Evolutionary conservation across 2,888 invertebrate species (phyloP).

Genomic region (Himalopsyche kuldschensis): DNA sequence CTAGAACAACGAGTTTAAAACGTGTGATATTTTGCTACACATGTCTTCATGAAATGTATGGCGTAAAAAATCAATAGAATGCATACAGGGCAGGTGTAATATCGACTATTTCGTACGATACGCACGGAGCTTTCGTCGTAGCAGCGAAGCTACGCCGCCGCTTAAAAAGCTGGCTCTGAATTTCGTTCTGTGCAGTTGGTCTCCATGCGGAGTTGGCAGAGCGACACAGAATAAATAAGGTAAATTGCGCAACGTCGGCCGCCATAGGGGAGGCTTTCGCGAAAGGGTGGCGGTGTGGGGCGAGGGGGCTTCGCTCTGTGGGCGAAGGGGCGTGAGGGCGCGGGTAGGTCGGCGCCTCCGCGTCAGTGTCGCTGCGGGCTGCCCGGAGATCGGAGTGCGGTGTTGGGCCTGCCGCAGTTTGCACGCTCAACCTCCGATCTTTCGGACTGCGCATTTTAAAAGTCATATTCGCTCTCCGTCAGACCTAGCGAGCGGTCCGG

Average conservation of each 20-base stretch:
- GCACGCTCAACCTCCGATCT: conserved; percentile 9
- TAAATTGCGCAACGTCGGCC: conserved; percentile 7
- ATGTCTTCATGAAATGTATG: not conserved
- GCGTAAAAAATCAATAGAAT: not conserved
- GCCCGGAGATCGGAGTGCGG: conserved; percentile 29
- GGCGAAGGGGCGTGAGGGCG: conserved; percentile 11
- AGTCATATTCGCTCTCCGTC: conserved; percentile 2
- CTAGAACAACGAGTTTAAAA: no score
- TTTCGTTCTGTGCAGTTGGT: not conserved
- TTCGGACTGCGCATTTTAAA: not conserved
- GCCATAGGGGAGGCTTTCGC: not conserved
- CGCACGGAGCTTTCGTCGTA: not conserved
- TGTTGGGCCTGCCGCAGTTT: conserved; percentile 27
- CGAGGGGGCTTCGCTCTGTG: not conserved
- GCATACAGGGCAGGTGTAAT: not conserved
- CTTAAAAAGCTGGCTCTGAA: not conserved
- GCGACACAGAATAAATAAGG: conserved; percentile 3
- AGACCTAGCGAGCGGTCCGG: conserved; percentile 1
- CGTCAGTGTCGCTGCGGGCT: conserved; percentile 36
- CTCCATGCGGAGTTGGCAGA: not conserved
- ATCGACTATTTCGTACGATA: not conserved
- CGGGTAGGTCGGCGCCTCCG: conserved; percentile 18
- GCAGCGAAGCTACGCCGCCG: not conserved
- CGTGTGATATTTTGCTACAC: no score
- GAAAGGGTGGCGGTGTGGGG: not conserved